Conservation (phyloP, 2,113 vertebrate genomes). For the Mungos mungo region DNA sequence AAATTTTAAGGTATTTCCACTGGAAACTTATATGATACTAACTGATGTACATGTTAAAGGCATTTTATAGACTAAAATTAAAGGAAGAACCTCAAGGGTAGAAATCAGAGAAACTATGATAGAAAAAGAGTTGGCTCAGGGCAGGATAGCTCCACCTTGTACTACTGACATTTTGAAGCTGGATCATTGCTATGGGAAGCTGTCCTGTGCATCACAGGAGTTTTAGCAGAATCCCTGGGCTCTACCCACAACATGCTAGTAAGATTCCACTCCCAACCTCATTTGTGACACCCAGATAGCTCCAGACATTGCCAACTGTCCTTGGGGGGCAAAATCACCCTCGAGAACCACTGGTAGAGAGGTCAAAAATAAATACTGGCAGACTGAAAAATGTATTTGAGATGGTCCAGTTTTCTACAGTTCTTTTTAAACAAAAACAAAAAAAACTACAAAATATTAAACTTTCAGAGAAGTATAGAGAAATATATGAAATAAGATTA, state of each 20-base stretch:
- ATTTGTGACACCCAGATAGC: background rate
- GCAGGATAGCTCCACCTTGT: background rate
- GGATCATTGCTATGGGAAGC: background rate
- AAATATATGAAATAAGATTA: constrained; percentile 3
- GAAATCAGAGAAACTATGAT: background rate
- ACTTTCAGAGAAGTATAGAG: background rate
- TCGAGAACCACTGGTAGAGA: background rate
- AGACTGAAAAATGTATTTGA: constrained; percentile 30
- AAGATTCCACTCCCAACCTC: background rate
- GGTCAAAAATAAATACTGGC: background rate
- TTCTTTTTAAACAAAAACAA: constrained; percentile 1
- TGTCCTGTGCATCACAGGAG: background rate
- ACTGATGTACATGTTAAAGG: background rate
- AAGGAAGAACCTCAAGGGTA: background rate
- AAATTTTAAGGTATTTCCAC: constrained; percentile 4
- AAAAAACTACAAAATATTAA: background rate
- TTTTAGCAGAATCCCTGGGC: background rate
- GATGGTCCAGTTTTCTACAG: background rate
- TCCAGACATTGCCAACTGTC: background rate
- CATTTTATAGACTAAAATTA: constrained; percentile 39
- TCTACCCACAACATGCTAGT: background rate
- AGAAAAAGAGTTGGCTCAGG: background rate
- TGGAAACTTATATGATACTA: background rate
- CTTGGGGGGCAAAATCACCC: background rate
- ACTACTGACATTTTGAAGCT: background rate